phyloP scores from a whole-genome alignment of 2,113 vertebrate genomes.

The Zeus faber region DNA sequence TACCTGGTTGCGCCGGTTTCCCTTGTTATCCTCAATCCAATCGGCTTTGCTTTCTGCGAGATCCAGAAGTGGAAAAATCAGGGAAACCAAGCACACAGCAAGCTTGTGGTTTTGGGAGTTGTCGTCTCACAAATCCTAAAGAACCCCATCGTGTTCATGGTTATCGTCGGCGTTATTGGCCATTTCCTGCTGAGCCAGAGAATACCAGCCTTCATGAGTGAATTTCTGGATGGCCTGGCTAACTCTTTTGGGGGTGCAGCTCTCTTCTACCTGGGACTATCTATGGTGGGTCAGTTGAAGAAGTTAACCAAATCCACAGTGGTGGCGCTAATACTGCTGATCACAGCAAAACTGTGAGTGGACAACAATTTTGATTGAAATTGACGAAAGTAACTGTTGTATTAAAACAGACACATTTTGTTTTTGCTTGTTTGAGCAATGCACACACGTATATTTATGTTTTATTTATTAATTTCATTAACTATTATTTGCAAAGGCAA shows the following conservation, averaged over 20 bases:
- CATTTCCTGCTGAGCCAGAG: slow-evolving; percentile 89
- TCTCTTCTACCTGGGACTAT: slow-evolving; percentile 94
- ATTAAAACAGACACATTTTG: too few species aligned
- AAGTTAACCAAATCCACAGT: slow-evolving; percentile 88
- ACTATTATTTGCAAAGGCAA: too few species aligned
- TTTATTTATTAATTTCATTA: too few species aligned
- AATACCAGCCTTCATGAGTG: slow-evolving; percentile 86
- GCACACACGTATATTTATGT: too few species aligned
- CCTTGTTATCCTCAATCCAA: slow-evolving; percentile 92
- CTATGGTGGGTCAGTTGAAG: slow-evolving; percentile 93
- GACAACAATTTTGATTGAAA: too few species aligned
- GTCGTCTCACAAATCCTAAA: slow-evolving; percentile 87
- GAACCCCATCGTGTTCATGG: slow-evolving; percentile 98
- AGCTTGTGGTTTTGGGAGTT: slow-evolving; percentile 81
- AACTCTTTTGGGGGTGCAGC: slow-evolving; percentile 95
- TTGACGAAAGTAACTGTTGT: too few species aligned
- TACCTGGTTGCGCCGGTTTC: slow-evolving; percentile 96
- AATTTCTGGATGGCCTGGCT: slow-evolving; percentile 90
- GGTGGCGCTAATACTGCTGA: slow-evolving; percentile 89
- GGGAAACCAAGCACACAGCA: slow-evolving; percentile 78
- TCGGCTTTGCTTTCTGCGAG: slow-evolving; percentile 96
- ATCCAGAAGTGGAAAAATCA: slow-evolving; percentile 90
- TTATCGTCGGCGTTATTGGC: slow-evolving; percentile 87
- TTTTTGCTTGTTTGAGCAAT: too few species aligned
- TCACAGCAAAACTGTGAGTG: slow-evolving; percentile 98